Evolutionary conservation across 2,113 vertebrate genomes (phyloP).

Genomic region (Nothocercus nigrocapillus): DNA sequence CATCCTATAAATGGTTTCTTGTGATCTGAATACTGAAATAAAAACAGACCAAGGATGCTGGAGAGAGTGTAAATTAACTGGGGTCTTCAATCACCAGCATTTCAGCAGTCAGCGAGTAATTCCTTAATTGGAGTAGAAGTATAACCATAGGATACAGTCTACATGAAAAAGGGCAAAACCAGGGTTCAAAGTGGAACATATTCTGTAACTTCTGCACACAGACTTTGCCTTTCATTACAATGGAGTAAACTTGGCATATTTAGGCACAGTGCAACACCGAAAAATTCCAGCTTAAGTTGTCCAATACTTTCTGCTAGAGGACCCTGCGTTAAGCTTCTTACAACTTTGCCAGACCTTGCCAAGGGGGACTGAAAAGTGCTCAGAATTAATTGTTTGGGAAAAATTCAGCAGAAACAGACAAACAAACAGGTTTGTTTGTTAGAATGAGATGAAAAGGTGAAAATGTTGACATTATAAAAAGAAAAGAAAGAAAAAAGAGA

Average conservation of each 20-base stretch:
- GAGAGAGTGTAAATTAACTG: background rate
- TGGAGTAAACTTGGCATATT: background rate
- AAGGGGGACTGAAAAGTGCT: background rate
- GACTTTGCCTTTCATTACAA: background rate
- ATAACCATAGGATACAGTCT: background rate
- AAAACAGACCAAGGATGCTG: background rate
- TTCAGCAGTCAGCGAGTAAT: background rate
- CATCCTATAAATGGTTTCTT: background rate
- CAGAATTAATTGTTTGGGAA: background rate
- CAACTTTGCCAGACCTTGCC: background rate
- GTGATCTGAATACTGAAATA: slow-evolving; percentile 17
- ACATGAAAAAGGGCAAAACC: background rate
- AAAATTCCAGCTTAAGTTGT: background rate
- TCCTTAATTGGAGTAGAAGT: background rate
- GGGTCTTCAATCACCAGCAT: background rate
- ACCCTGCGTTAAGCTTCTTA: background rate
- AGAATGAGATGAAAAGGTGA: background rate
- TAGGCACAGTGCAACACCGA: background rate
- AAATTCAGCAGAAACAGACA: background rate
- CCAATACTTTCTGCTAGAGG: background rate
- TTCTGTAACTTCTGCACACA: background rate
- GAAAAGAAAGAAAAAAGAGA: background rate
- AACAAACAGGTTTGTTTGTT: background rate
- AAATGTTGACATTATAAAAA: background rate
- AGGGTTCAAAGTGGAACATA: background rate